Conservation (phyloP, 2,888 invertebrate species). For the Atethmia centrago region DNA sequence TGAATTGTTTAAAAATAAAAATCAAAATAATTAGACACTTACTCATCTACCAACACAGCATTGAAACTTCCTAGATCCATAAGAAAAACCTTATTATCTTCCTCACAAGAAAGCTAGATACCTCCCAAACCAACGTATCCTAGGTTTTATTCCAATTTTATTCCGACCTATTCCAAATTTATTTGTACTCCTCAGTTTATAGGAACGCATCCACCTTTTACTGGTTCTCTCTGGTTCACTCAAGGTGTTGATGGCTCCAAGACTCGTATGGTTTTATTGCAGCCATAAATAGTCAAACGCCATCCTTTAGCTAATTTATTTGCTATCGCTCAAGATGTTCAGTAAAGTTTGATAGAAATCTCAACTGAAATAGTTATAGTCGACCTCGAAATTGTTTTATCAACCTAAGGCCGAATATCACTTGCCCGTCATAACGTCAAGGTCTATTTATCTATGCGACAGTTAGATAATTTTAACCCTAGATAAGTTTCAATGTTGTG, state of each 20-base stretch:
- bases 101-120: not conserved
- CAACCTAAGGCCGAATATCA: too few relatives aligned
- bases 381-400: not conserved
- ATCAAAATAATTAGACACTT: too few relatives aligned
- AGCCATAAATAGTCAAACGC: slow-evolving; percentile 47
- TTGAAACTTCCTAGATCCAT: not conserved
- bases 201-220: slow-evolving; percentile 30
- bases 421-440: not conserved
- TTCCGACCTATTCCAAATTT: too few relatives aligned
- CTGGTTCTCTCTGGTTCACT: slow-evolving; percentile 18
- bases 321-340: not conserved
- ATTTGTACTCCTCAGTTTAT: slow-evolving; percentile 15
- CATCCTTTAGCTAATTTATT: slow-evolving; percentile 31
- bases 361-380: not conserved
- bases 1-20: not conserved
- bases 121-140: not conserved
- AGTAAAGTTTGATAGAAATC: not conserved
- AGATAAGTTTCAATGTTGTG: not conserved
- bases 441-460: too few relatives aligned
- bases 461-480: not conserved
- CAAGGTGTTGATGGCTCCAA: slow-evolving; percentile 44
- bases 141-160: not conserved
- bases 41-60: not conserved
- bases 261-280: slow-evolving; percentile 49
- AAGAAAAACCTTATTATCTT: not conserved